Evolutionary conservation across 2,888 invertebrate species (phyloP).

Genomic region (Epinotia nisella): DNA sequence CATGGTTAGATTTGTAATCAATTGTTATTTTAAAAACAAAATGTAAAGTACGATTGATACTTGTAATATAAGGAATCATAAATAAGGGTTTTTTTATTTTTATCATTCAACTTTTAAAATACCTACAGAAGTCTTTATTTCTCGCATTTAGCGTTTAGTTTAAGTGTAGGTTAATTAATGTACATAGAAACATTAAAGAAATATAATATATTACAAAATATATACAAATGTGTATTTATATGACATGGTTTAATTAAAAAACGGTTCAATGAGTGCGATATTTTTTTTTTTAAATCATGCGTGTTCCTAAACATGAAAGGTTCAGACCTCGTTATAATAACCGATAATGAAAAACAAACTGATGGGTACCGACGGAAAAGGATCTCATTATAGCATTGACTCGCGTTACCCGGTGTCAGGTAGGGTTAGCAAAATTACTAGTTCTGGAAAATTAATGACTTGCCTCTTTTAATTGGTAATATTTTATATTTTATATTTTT

Average conservation of each 20-base stretch:
- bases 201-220: too few relatives aligned
- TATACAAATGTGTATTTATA: neutral
- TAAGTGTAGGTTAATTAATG: too few relatives aligned
- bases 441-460: neutral
- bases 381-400: constrained; percentile 37
- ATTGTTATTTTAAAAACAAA: too few relatives aligned
- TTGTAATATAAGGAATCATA: too few relatives aligned
- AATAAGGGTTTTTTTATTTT: too few relatives aligned
- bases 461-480: neutral
- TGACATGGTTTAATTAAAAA: neutral
- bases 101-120: too few relatives aligned
- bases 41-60: too few relatives aligned
- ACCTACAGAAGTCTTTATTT: too few relatives aligned
- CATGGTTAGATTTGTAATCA: too few relatives aligned
- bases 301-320: constrained; percentile 19
- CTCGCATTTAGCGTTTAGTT: too few relatives aligned
- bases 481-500: neutral
- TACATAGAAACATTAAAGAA: too few relatives aligned
- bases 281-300: constrained; percentile 11
- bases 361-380: constrained; percentile 32
- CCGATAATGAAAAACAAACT: constrained; percentile 38
- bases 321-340: constrained; percentile 31
- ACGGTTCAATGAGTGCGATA: neutral
- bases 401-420: constrained; percentile 10
- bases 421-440: constrained; percentile 19